Conservation (phyloP, 2,797 vertebrate genomes). For the Phylloscopus collybita region DNA sequence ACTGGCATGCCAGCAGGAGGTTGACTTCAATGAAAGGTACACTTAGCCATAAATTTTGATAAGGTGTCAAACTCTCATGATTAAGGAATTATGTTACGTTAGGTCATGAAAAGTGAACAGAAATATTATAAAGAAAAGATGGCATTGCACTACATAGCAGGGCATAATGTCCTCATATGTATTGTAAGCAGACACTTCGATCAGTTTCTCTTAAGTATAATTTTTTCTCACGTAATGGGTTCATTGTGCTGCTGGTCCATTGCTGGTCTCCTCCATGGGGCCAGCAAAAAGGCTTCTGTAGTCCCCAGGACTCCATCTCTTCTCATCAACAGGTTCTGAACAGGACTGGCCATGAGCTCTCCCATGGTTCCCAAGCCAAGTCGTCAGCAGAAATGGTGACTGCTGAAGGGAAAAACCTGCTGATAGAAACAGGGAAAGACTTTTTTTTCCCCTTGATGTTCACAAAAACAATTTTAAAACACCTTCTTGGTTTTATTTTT, state of each 20-base stretch:
- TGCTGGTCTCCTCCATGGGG: background rate
- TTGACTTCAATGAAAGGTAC: conserved; percentile 53
- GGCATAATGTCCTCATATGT: background rate
- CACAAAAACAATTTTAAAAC: background rate
- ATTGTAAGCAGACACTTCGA: background rate
- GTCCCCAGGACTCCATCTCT: background rate
- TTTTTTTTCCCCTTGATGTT: background rate
- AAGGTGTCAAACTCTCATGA: conserved; percentile 31
- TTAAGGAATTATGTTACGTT: conserved; percentile 46
- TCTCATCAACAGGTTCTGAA: background rate
- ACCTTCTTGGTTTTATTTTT: background rate
- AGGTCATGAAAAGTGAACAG: conserved; percentile 34
- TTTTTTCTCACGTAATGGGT: background rate
- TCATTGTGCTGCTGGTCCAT: background rate
- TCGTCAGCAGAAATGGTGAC: background rate
- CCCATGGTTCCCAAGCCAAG: background rate
- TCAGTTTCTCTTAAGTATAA: background rate
- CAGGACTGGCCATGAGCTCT: background rate
- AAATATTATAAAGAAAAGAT: conserved; percentile 39
- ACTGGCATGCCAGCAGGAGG: conserved; percentile 1
- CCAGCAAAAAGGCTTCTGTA: background rate
- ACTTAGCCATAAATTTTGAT: conserved; percentile 58
- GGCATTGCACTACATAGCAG: background rate
- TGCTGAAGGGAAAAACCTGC: background rate
- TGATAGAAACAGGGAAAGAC: background rate